Evolutionary conservation across 2,797 vertebrate genomes (phyloP).

Genomic region (Thamnophis elegans): DNA sequence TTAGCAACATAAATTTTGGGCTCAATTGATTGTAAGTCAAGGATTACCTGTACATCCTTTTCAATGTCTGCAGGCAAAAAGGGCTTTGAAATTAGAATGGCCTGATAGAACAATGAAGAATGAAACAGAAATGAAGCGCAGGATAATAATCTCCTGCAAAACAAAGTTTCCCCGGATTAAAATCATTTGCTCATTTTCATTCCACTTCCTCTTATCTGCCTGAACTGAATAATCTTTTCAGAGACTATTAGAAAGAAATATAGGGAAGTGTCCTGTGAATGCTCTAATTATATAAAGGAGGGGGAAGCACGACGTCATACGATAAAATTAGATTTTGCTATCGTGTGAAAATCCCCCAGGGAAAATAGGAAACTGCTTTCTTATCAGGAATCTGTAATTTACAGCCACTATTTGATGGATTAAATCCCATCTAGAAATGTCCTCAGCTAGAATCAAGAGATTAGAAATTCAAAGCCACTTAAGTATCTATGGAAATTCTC

Average conservation of each 20-base stretch:
- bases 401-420: neutral
- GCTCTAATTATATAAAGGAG: neutral
- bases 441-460: neutral
- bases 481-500: neutral
- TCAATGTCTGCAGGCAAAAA: neutral
- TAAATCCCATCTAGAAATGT: neutral
- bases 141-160: neutral
- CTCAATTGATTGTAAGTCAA: no score
- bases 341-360: neutral
- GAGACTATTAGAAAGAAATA: neutral
- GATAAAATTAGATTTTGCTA: neutral
- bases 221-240: neutral
- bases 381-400: slow-evolving; percentile 15
- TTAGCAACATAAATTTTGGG: no score
- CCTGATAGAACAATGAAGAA: neutral
- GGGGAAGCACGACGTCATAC: fast-evolving
- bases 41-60: neutral
- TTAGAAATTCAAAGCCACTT: neutral
- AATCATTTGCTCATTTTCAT: neutral
- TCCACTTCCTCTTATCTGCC: neutral
- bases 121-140: neutral
- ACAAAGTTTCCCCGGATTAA: neutral
- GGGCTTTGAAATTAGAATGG: neutral
- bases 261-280: no score
- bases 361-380: neutral